Evolutionary conservation across 2,797 vertebrate genomes (phyloP).

Genomic region (Catostomus latipinnis): DNA sequence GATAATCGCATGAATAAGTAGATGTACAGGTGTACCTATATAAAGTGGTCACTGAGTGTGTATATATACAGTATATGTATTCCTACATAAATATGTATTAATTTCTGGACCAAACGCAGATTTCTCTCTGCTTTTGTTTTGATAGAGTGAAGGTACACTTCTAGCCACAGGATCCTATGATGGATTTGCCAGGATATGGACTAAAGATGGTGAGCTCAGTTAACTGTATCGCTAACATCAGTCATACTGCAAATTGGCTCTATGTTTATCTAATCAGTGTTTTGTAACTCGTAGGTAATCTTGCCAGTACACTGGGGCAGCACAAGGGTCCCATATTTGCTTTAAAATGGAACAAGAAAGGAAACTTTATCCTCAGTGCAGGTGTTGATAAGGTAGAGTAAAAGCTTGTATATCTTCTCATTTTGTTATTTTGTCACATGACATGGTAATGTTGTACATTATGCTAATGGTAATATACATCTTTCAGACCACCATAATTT

Average conservation of each 20-base stretch:
- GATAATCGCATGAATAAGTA: too few species aligned
- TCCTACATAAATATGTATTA: neutral
- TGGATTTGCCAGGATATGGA: slow-evolving; percentile 99
- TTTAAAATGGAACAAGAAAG: slow-evolving; percentile 99
- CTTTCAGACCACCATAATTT: slow-evolving; percentile 96
- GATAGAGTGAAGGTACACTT: slow-evolving; percentile 96
- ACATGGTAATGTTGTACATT: neutral
- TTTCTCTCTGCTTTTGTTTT: neutral
- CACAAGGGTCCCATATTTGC: slow-evolving; percentile 99
- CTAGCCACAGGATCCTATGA: slow-evolving; percentile 97
- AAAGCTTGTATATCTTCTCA: too few species aligned
- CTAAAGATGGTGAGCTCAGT: slow-evolving; percentile 90
- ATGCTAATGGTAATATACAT: neutral
- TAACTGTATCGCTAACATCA: neutral
- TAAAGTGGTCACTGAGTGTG: too few species aligned
- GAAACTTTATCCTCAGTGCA: slow-evolving; percentile 99
- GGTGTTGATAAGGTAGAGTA: slow-evolving; percentile 95
- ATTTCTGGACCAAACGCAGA: neutral
- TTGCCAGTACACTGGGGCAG: slow-evolving; percentile 98
- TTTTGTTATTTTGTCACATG: neutral
- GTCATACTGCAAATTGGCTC: neutral
- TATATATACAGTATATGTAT: neutral
- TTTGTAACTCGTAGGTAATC: slow-evolving; percentile 83
- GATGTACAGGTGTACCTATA: too few species aligned
- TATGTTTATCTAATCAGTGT: neutral